Evolutionary conservation across 2,888 invertebrate species (phyloP).

Genomic region (Ceramica pisi): DNA sequence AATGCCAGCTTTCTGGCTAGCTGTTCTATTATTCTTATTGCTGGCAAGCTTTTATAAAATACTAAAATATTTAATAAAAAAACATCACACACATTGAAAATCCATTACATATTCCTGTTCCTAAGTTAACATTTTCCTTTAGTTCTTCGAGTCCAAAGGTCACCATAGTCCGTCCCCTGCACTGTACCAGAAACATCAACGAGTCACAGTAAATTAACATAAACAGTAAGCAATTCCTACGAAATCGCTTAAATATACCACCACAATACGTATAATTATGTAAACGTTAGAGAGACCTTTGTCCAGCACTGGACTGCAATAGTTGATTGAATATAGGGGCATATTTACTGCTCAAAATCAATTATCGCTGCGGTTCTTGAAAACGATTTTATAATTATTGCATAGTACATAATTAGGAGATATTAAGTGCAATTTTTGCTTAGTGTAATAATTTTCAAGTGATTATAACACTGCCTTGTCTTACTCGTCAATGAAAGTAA

Average conservation of each 20-base stretch:
- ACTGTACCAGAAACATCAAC: conserved; percentile 3
- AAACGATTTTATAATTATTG: not conserved
- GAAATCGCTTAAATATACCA: conserved; percentile 11
- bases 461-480: conserved; percentile 18
- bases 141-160: conserved; percentile 36
- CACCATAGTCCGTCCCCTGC: not conserved
- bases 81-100: not conserved
- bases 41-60: too few species aligned
- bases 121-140: conserved; percentile 9
- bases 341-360: not conserved
- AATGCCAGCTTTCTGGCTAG: too few species aligned
- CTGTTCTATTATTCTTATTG: too few species aligned
- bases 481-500: conserved; percentile 53
- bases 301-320: not conserved
- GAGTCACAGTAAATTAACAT: conserved; percentile 24
- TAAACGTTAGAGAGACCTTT: not conserved
- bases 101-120: not conserved
- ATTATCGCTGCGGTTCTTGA: not conserved
- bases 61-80: not conserved
- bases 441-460: not conserved
- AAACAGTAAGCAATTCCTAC: conserved; percentile 8
- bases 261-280: not conserved
- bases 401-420: not conserved
- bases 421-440: not conserved
- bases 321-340: not conserved